These are phyloP conservation scores for Pelecanoides urinatrix DNA, from an alignment of 2,113 vertebrate species.

Conservation along the genomic window DNA sequence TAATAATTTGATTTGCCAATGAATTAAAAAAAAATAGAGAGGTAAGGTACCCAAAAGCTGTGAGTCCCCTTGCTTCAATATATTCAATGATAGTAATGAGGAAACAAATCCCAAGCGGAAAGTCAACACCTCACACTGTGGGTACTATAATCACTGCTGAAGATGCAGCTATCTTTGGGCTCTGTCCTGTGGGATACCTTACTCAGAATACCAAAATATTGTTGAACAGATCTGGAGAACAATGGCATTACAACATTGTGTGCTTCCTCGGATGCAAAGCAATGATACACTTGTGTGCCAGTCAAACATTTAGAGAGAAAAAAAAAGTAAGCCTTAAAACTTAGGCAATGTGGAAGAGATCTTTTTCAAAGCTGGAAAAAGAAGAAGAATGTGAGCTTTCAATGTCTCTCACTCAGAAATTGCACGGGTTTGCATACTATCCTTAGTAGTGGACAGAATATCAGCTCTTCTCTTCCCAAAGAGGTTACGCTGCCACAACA, in stretches of 20 bases:
- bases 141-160: neutral
- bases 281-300: neutral
- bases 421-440: neutral
- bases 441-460: neutral
- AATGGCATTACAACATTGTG: rapidly evolving
- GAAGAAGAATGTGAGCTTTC: neutral
- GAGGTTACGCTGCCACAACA: neutral
- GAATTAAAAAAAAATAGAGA: neutral
- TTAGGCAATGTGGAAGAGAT: neutral
- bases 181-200: neutral
- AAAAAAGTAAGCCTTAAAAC: neutral
- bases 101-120: neutral
- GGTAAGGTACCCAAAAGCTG: neutral
- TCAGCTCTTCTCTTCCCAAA: neutral
- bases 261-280: neutral
- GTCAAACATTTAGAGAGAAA: neutral
- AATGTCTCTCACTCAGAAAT: neutral
- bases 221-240: neutral
- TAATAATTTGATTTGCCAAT: neutral
- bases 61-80: neutral
- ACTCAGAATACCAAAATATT: neutral
- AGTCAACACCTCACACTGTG: neutral
- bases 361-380: neutral
- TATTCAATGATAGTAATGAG: neutral
- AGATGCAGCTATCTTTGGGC: neutral